Evolutionary conservation across 1,140 invertebrate genomes (phyloP).

Genomic region (Periplaneta americana): DNA sequence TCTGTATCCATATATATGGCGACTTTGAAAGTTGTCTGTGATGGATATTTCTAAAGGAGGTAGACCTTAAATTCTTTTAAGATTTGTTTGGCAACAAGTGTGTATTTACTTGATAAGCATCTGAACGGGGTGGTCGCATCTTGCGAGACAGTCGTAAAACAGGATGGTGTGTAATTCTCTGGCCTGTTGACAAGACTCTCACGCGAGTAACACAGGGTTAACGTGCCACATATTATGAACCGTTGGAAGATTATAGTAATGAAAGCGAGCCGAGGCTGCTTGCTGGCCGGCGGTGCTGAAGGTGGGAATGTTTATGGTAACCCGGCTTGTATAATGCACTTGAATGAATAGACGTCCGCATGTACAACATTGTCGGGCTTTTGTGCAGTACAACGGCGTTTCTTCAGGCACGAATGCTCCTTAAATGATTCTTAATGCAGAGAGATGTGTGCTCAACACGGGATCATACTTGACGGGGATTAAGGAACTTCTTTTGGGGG

Average conservation of each 20-base stretch:
- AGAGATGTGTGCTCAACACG: background rate
- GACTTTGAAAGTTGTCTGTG: too few relatives aligned
- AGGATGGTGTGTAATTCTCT: too few relatives aligned
- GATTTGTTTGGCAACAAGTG: too few relatives aligned
- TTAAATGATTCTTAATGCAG: background rate
- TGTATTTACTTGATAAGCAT: too few relatives aligned
- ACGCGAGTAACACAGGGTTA: background rate
- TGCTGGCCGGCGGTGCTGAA: background rate
- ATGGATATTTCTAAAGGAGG: too few relatives aligned
- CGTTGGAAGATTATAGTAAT: background rate
- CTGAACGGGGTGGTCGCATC: too few relatives aligned
- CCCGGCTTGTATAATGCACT: too few relatives aligned
- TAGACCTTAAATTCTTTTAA: too few relatives aligned
- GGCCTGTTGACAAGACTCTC: too few relatives aligned
- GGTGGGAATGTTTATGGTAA: background rate
- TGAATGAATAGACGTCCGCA: background rate
- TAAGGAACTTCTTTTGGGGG: background rate
- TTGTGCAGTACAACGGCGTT: background rate
- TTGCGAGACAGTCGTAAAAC: too few relatives aligned
- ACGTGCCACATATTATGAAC: background rate
- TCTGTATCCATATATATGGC: too few relatives aligned
- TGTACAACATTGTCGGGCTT: background rate
- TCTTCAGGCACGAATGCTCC: background rate
- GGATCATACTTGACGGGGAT: background rate
- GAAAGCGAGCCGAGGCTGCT: background rate